Conservation (phyloP, 2,888 invertebrate species). For the Pachliopta kotzebuea region DNA sequence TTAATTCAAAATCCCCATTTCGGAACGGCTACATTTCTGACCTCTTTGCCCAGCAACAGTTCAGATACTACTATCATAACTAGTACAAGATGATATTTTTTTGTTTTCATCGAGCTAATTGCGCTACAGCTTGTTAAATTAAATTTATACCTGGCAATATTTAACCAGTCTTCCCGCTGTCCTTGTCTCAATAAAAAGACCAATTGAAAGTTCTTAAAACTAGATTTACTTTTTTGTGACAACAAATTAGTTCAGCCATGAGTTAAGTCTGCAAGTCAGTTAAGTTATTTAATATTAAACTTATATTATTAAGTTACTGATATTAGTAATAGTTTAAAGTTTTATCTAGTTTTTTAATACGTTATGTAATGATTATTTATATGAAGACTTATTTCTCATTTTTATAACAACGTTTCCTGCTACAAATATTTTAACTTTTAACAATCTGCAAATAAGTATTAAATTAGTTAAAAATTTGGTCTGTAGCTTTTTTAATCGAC, state of each 20-base stretch:
- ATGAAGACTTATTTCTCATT: too few species aligned
- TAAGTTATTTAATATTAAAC: too few species aligned
- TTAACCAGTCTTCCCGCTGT: neutral
- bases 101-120: neutral
- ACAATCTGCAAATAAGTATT: too few species aligned
- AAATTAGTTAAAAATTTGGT: too few species aligned
- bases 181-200: neutral
- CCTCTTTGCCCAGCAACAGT: neutral
- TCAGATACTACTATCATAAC: neutral
- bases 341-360: too few species aligned
- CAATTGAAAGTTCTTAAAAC: neutral
- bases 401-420: too few species aligned
- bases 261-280: neutral
- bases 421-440: too few species aligned
- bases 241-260: neutral
- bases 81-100: neutral
- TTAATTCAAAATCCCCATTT: too few species aligned
- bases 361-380: neutral
- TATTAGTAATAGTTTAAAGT: neutral
- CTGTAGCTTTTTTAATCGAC: too few species aligned
- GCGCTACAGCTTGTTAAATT: neutral
- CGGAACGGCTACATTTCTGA: too few species aligned
- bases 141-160: slow-evolving; percentile 1
- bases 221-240: neutral
- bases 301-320: neutral